Evolutionary conservation across 2,888 invertebrate genomes (phyloP), one percentile per base, ranked within the genome.

Genomic region (Nomada fabriciana): DNA sequence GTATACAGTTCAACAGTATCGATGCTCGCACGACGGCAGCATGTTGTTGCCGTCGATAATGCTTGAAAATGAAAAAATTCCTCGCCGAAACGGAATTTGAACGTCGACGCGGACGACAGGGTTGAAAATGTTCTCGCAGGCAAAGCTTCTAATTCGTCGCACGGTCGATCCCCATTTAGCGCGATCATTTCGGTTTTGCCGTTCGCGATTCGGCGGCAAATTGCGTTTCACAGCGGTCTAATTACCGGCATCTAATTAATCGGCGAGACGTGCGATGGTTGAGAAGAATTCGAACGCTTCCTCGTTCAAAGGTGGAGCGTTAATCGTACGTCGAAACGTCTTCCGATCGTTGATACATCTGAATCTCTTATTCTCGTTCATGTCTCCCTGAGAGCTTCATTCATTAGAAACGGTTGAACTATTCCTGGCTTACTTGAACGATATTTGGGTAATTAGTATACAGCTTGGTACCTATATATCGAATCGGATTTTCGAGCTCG

Each of bases 181-280:
- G 11, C 63, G 63, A 42, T 18, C 36, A n/a, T 42, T 25, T n/a
- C 13, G 63, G 13, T 23, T n/a, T 5, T 23, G 29, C 29, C 10
- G n/a, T 7, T 9, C 52, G n/a, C 29, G 23, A 10, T 71, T 52
- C 43, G 25, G 1, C 25, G 18, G 11, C 10, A 9, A 25, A n/a
- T 72, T 20, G 7, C 20, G 55, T 25, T 7, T 13, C 23, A 36
- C 3, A 5, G 2, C 29, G 9, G 25, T 23, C 55, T 70, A 76
- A 76, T 64, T 76, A n/a, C 53, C 36, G 1, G 63, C 43, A 50
- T 72, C 60, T 70, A 74, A 80, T 53, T 73, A 64, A 68, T 65
- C 70, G 47, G 42, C 20, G 72, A 67, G 70, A 52, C 52, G 42
- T 53, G 43, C 67, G 80, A 80, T 80, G 43, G 80, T 73, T 76